Percentiles rank a stretch among this genome's conserved stretches.
Evolutionary conservation across 2,113 vertebrate genomes (phyloP).

Genomic region (Bufo gargarizans): DNA sequence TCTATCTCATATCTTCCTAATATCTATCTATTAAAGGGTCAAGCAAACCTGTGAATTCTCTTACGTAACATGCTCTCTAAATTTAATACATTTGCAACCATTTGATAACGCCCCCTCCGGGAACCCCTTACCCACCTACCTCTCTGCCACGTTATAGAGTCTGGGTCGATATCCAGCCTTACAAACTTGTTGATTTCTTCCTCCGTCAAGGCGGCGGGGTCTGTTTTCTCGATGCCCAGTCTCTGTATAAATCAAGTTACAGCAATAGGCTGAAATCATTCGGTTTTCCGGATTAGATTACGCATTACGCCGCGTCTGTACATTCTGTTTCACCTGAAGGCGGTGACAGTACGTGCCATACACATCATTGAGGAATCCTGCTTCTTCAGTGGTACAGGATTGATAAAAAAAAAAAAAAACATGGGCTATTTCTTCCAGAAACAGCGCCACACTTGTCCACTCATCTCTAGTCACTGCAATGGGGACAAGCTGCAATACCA

Average conservation of each 20-base stretch:
- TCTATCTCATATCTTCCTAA: too few relatives aligned
- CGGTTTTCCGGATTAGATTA: conserved; percentile 20
- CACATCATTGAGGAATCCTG: not conserved
- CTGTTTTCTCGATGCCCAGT: conserved; percentile 89
- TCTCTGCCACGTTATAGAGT: conserved; percentile 94
- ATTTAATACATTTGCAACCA: not conserved
- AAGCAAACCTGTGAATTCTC: too few relatives aligned
- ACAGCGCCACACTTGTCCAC: not conserved
- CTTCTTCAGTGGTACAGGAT: too few relatives aligned
- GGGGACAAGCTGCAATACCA: not conserved
- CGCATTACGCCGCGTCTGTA: not conserved
- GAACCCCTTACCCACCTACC: conserved; percentile 69
- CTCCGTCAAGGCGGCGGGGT: conserved; percentile 84
- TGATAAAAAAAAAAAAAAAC: not conserved
- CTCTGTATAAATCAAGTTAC: conserved; percentile 72
- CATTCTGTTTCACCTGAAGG: conserved; percentile 6
- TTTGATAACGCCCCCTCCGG: not conserved
- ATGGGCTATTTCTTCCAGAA: not conserved
- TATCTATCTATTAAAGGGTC: not conserved
- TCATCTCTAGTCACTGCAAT: not conserved
- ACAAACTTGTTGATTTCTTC: conserved; percentile 88
- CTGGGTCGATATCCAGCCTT: conserved; percentile 91
- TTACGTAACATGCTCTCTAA: too few relatives aligned
- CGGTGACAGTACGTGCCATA: not conserved
- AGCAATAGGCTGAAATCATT: conserved; percentile 18